A percentile compares a stretch with the other conserved stretches of the same genome.
Evolutionary conservation across 2,797 vertebrate genomes (phyloP).

Genomic region (Artibeus jamaicensis): DNA sequence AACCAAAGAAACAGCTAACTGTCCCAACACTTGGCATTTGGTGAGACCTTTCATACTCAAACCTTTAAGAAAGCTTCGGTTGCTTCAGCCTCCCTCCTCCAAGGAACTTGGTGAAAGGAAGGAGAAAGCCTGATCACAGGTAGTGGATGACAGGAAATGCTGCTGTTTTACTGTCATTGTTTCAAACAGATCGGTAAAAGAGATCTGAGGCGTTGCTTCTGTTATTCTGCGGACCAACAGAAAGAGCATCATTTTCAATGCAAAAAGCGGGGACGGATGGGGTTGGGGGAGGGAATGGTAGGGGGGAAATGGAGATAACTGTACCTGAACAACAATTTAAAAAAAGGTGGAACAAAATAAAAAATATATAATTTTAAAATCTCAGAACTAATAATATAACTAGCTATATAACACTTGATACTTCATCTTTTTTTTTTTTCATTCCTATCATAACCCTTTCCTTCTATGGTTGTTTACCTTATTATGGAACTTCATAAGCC

Average conservation of each 20-base stretch:
- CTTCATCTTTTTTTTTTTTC: not conserved
- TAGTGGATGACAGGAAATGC: not conserved
- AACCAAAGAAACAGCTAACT: not conserved
- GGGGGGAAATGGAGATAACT: no score
- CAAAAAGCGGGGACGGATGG: not conserved
- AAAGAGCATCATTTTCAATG: not conserved
- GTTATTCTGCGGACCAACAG: not conserved
- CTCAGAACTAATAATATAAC: not conserved
- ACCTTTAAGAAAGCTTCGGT: not conserved
- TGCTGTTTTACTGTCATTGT: not conserved
- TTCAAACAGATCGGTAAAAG: not conserved
- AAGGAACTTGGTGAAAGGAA: not conserved
- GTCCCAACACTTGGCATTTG: not conserved
- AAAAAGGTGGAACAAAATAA: not conserved
- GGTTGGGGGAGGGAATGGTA: no score
- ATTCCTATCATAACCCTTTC: not conserved
- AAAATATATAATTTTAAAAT: not conserved
- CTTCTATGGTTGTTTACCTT: not conserved
- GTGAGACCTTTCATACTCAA: not conserved
- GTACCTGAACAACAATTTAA: no score
- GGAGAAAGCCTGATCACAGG: not conserved
- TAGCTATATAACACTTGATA: not conserved
- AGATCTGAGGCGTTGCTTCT: not conserved
- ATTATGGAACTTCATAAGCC: not conserved
- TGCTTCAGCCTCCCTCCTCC: not conserved